These are phyloP conservation scores for Turnix velox DNA, from an alignment of 2,113 vertebrate species.

Conservation along the genomic window DNA sequence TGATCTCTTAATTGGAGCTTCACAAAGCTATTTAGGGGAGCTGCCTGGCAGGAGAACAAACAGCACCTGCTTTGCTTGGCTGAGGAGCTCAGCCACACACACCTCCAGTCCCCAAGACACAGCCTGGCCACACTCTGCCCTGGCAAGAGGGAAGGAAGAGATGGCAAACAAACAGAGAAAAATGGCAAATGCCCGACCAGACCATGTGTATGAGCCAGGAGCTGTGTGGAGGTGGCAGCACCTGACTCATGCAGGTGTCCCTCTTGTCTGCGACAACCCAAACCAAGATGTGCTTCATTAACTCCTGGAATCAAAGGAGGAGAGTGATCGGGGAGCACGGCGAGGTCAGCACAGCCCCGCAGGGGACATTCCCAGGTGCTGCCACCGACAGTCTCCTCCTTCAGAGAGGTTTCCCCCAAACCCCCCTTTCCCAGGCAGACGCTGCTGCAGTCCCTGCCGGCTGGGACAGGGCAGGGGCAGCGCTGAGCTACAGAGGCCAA, in stretches of 20 bases:
- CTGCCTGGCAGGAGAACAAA: background rate
- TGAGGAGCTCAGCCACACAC: background rate
- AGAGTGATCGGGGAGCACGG: rapidly evolving
- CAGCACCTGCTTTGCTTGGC: background rate
- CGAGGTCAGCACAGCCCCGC: background rate
- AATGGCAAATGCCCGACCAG: background rate
- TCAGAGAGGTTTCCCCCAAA: background rate
- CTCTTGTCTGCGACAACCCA: background rate
- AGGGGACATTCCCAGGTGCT: background rate
- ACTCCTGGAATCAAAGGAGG: background rate
- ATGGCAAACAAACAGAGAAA: slow-evolving; percentile 12
- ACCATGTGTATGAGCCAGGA: background rate
- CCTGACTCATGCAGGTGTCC: slow-evolving; percentile 40
- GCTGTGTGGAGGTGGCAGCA: slow-evolving; percentile 26
- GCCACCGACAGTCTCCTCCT: background rate
- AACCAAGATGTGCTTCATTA: background rate
- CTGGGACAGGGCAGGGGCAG: background rate
- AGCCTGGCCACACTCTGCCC: background rate
- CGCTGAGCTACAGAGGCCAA: rapidly evolving
- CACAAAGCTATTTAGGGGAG: background rate
- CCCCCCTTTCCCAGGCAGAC: background rate
- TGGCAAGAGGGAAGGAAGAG: background rate
- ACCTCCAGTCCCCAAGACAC: background rate
- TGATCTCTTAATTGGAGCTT: slow-evolving; percentile 40
- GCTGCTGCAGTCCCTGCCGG: background rate